These are phyloP conservation scores for Steinernema hermaphroditum DNA, from an alignment of 2,888 invertebrate genomes.

Conservation along the genomic window DNA sequence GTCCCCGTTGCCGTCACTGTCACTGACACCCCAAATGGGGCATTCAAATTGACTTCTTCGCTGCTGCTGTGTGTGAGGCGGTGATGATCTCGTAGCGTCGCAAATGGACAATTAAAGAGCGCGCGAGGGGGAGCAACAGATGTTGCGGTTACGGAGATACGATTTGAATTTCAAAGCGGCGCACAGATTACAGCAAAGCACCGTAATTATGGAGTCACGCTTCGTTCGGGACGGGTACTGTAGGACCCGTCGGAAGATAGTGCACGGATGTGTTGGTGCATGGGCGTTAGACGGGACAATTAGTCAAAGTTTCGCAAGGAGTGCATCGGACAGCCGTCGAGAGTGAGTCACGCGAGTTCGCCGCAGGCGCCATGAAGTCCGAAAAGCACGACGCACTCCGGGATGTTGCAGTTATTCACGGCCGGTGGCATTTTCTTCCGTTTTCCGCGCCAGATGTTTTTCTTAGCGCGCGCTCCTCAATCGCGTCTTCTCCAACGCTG, in stretches of 20 bases:
- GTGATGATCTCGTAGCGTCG: not conserved
- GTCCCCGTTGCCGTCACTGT: not conserved
- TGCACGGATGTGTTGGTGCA: not conserved
- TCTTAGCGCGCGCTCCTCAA: conserved; percentile 4
- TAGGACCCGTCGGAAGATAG: not conserved
- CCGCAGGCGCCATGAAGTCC: conserved; percentile 24
- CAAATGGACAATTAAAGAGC: conserved; percentile 17
- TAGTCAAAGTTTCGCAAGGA: conserved; percentile 23
- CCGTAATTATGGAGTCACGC: not conserved
- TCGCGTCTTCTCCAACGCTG: not conserved
- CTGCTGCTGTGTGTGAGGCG: not conserved
- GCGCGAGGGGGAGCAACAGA: conserved; percentile 14
- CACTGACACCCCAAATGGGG: conserved; percentile 5
- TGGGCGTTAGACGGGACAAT: not conserved
- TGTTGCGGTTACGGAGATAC: conserved; percentile 20
- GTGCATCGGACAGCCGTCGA: not conserved
- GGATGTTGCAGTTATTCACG: conserved; percentile 25
- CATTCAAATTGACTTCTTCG: conserved; percentile 4
- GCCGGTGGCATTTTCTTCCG: conserved; percentile 24
- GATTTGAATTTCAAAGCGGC: conserved; percentile 28
- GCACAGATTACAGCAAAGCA: not conserved
- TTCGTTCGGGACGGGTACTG: not conserved
- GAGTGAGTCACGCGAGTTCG: conserved; percentile 14
- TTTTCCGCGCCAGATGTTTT: conserved; percentile 18
- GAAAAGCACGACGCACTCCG: not conserved